Percentiles rank a stretch among this genome's conserved stretches.
Evolutionary conservation across 1,140 invertebrate species (phyloP).

Genomic region (Carcinoscorpius rotundicauda): DNA sequence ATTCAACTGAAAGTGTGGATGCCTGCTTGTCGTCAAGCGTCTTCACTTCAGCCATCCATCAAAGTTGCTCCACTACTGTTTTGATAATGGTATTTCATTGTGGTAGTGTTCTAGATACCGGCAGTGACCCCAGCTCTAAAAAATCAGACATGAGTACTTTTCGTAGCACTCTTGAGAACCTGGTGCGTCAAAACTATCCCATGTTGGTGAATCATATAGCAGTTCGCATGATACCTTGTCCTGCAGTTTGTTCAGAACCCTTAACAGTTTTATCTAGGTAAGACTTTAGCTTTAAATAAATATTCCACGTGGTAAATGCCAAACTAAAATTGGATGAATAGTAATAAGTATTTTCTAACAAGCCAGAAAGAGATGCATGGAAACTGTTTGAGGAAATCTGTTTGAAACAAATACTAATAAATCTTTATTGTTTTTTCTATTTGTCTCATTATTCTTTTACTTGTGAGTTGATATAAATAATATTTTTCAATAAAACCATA

Average conservation of each 20-base stretch:
- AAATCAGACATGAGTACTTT: constrained; percentile 96
- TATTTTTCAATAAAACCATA: too few species aligned
- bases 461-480: too few species aligned
- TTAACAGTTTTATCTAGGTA: constrained; percentile 66
- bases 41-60: constrained; percentile 48
- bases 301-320: too few species aligned
- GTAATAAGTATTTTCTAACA: too few species aligned
- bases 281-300: constrained; percentile 3
- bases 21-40: constrained; percentile 54
- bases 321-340: too few species aligned
- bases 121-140: constrained; percentile 67
- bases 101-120: constrained; percentile 74
- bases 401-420: too few species aligned
- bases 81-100: constrained; percentile 85
- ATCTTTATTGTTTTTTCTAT: too few species aligned
- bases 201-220: constrained; percentile 75
- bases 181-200: constrained; percentile 91
- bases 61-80: constrained; percentile 55
- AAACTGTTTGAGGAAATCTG: too few species aligned
- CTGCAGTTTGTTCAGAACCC: constrained; percentile 83
- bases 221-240: constrained; percentile 84
- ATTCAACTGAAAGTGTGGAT: constrained; percentile 47
- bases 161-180: constrained; percentile 82
- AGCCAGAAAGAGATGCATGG: too few species aligned
- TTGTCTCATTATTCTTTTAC: too few species aligned